These are phyloP conservation scores for Brachionus rotundiformis DNA, from an alignment of 1,140 invertebrate species.

Conservation along the genomic window DNA sequence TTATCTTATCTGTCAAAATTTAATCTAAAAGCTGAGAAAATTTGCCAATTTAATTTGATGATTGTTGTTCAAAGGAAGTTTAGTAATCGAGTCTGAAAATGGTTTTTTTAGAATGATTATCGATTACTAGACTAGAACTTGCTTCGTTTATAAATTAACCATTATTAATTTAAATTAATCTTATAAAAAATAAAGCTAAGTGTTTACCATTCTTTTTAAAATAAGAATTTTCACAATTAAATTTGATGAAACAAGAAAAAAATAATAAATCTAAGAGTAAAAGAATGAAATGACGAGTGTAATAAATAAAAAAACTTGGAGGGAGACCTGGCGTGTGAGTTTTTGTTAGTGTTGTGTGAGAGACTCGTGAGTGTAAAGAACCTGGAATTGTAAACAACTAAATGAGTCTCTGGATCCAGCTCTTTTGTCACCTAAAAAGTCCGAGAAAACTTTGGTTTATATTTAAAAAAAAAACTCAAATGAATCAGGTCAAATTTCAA, in stretches of 20 bases:
- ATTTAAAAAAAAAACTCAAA: not conserved
- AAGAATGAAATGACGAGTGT: not conserved
- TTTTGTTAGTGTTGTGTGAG: not conserved
- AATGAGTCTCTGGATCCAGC: not conserved
- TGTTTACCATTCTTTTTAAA: not conserved
- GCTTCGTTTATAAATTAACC: not conserved
- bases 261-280: not conserved
- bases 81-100: conserved; percentile 3
- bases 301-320: not conserved
- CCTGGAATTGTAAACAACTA: not conserved
- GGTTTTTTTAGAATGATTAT: not conserved
- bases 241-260: conserved; percentile 5
- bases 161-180: not conserved
- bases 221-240: not conserved
- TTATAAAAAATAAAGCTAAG: not conserved
- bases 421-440: not conserved
- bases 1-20: conserved; percentile 9
- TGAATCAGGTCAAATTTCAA: not conserved
- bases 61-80: not conserved
- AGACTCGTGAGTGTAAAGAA: not conserved
- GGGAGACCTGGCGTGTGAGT: not conserved
- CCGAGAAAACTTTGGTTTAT: not conserved
- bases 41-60: conserved; percentile 5
- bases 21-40: not conserved
- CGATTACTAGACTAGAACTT: not conserved